Base-by-base conservation (phyloP, 1,140 invertebrate species). In the Brachionus rubens region DNA sequence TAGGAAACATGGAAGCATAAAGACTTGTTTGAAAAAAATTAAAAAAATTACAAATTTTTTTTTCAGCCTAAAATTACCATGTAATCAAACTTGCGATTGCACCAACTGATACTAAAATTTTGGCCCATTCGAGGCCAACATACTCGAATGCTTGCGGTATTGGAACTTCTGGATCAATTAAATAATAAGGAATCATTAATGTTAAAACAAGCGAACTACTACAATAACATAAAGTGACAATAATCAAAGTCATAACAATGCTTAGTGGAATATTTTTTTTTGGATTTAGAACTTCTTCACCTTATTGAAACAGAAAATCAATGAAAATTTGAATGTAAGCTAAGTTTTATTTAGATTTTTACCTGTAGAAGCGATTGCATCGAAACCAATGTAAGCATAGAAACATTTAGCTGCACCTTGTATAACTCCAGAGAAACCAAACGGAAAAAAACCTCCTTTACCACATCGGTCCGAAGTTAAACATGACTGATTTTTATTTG, bases 1-100 rank as follows among this genome's bases (percentile, higher is more conserved):
- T 91, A 2, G 93, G 93, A 83, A 95, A 97, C 91, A 96, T 94
- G 14, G 92, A 92, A n/a, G 94, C 94, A 78, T 97, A 92, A 91
- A 97, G 82, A 77, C 92, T 92, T 3, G 95, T 2, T 46, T 14
- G 16, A 16, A 68, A 68, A n/a, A n/a, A n/a, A n/a, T 46, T 46
- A 46, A 65, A 65, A 65, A 43, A 14, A 21, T 26, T 12, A n/a
- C 1, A 26, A 2, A 47, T n/a, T 28, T 16, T 28, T 46, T 41
- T 43, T 3, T n/a, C n/a, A n/a, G n/a, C n/a, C n/a, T n/a, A n/a
- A 46, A 48, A 6, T 40, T 30, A 75, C 47, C 67, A 70, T 2
- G 67, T 50, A 9, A 33, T 46, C 9, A 75, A 56, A 33, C 54
- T 81, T 19, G 72, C 62, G 24, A 77, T 40, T 6, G 92, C 93